Evolutionary conservation across 2,888 invertebrate genomes (phyloP), one percentile per base, ranked within the genome.

Genomic region (Nudaria mundana): DNA sequence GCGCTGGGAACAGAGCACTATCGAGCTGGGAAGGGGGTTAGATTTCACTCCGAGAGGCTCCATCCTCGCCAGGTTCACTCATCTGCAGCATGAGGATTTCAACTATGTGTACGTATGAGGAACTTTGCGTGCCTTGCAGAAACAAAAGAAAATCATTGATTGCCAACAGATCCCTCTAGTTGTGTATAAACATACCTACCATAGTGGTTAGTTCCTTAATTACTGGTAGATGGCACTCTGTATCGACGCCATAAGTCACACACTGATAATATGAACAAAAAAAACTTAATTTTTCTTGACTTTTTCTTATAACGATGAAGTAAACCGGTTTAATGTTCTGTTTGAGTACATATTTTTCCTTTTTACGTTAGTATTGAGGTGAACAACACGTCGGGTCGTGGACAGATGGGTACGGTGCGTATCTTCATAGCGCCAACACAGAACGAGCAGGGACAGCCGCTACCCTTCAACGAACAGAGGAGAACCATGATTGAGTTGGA

Each of bases 41-140:
- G 96, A 96, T 81, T 96, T 96, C 79, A 90, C 92, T 5, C 95
- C 95, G 0, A 88, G 94, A 0, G 95, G 95, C 30, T 76, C 92
- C 26, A 92, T 95, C 18, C 91, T 93, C 30, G 94, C 93, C 0
- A 73, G 92, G 31, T 92, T 94, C 78, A 93, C 92, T 3, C 94
- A 94, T 68, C 81, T 95, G 50, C 92, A 93, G 71, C 93, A 94
- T 52, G 81, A 89, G n/a, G 89, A 91, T 2, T 94, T 91, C 74
- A 78, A 69, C n/a, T 94, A 93, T 43, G 77, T 73, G 91, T 91
- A 36, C 76, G 84, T 75, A n/a, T n/a, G 2, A n/a, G n/a, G n/a
- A n/a, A n/a, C n/a, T n/a, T n/a, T n/a, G n/a, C n/a, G n/a, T n/a
- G n/a, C n/a, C n/a, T n/a, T n/a, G n/a, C n/a, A n/a, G n/a, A n/a